A percentile compares a stretch with the other conserved stretches of the same genome.
These are phyloP conservation scores for Trilocha varians DNA, from an alignment of 2,888 invertebrate genomes.

Conservation along the genomic window DNA sequence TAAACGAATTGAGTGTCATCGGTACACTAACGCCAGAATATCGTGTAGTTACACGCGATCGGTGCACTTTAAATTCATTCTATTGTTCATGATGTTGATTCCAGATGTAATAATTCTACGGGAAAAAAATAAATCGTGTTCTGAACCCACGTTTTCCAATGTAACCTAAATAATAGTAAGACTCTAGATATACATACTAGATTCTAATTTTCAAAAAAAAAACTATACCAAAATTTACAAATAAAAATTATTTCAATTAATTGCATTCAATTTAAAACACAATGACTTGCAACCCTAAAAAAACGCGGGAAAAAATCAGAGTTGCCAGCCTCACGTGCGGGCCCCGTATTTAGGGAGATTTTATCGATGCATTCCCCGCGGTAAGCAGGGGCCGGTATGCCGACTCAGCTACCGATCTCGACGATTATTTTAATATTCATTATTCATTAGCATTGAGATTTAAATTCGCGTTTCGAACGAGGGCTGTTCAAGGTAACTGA, in stretches of 20 bases:
- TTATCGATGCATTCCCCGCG: constrained; percentile 2
- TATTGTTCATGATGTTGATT: too few species aligned
- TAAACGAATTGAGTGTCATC: too few species aligned
- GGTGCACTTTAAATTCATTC: too few species aligned
- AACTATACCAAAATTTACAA: not conserved
- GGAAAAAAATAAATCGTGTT: too few species aligned
- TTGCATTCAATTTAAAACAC: not conserved
- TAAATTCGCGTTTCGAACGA: not conserved
- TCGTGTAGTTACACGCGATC: too few species aligned
- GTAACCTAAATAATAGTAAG: too few species aligned
- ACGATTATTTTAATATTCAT: constrained; percentile 55
- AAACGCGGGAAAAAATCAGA: constrained; percentile 26
- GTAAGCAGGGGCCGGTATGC: constrained; percentile 11
- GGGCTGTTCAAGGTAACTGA: not conserved
- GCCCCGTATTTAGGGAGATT: constrained; percentile 33
- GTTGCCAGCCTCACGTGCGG: constrained; percentile 35
- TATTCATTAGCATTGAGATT: constrained; percentile 40
- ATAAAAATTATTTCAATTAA: not conserved
- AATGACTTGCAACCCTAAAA: constrained; percentile 18
- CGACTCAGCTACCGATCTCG: constrained; percentile 46
- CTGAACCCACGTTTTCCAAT: too few species aligned
- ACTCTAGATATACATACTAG: too few species aligned
- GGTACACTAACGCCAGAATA: too few species aligned
- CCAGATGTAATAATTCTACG: too few species aligned
- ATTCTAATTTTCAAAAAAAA: not conserved